Evolutionary conservation across 2,888 invertebrate genomes (phyloP).

Genomic region (Apodemia hepburni): DNA sequence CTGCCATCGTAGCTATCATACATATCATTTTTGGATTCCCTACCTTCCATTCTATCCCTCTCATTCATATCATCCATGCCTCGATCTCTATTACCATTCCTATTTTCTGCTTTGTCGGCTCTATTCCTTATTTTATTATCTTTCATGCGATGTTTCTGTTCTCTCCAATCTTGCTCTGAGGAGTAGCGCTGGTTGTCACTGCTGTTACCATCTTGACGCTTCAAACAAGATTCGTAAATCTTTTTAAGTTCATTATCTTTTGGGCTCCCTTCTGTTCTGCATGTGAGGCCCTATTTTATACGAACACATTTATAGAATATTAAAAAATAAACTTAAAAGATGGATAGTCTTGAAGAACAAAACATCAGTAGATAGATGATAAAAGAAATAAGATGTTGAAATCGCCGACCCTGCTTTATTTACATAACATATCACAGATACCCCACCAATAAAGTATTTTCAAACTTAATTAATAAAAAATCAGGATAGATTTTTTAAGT

Average conservation of each 20-base stretch:
- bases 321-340: background rate
- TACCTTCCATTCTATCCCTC: slow-evolving; percentile 32
- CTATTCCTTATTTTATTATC: slow-evolving; percentile 38
- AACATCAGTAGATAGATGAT: too few relatives aligned
- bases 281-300: slow-evolving; percentile 70
- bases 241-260: slow-evolving; percentile 79
- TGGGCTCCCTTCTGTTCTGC: slow-evolving; percentile 80
- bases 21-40: slow-evolving; percentile 37
- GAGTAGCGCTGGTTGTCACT: slow-evolving; percentile 38
- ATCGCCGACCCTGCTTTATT: too few relatives aligned
- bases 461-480: too few relatives aligned
- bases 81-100: slow-evolving; percentile 31
- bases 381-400: too few relatives aligned
- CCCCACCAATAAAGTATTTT: too few relatives aligned
- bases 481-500: too few relatives aligned
- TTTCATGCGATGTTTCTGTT: slow-evolving; percentile 43
- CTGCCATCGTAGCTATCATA: slow-evolving; percentile 29
- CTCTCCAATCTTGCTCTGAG: slow-evolving; percentile 49
- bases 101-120: slow-evolving; percentile 35
- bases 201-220: slow-evolving; percentile 53
- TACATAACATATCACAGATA: too few relatives aligned
- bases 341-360: too few relatives aligned
- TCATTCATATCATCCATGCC: slow-evolving; percentile 36
- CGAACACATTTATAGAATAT: background rate
- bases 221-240: slow-evolving; percentile 79